phyloP scores from a whole-genome alignment of 2,797 vertebrate genomes.

The Discoglossus pictus region DNA sequence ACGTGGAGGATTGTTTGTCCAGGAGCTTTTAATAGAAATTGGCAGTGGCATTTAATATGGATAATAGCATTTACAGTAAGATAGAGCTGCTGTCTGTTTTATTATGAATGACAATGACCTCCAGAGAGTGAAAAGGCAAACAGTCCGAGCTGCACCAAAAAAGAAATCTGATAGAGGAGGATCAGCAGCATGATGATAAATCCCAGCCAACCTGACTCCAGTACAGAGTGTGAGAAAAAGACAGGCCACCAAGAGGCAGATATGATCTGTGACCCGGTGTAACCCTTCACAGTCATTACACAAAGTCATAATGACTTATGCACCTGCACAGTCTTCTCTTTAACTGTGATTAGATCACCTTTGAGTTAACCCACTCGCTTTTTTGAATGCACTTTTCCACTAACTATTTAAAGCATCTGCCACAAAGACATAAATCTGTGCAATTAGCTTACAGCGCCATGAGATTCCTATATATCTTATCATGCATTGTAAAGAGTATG shows the following conservation, averaged over 20 bases:
- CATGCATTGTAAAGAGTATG: too few species aligned
- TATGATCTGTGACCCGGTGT: slow-evolving; percentile 17
- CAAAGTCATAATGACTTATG: slow-evolving; percentile 9
- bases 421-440: too few species aligned
- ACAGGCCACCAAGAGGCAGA: slow-evolving; percentile 9
- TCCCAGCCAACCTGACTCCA: slow-evolving; percentile 38
- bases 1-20: too few species aligned
- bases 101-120: slow-evolving; percentile 30
- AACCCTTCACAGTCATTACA: background rate
- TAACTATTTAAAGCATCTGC: too few species aligned
- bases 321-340: slow-evolving; percentile 27
- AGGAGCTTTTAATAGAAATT: too few species aligned
- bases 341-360: too few species aligned
- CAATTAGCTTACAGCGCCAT: too few species aligned
- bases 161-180: slow-evolving; percentile 36
- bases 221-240: slow-evolving; percentile 1
- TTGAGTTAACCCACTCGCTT: too few species aligned
- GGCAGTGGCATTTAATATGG: slow-evolving; percentile 17
- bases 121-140: background rate
- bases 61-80: too few species aligned
- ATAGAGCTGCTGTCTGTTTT: slow-evolving; percentile 19
- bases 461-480: too few species aligned
- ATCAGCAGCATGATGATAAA: slow-evolving; percentile 33
- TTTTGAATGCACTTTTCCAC: too few species aligned
- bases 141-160: slow-evolving; percentile 1